A percentile compares a stretch with the other conserved stretches of the same genome.
phyloP scores from a whole-genome alignment of 2,888 invertebrate species.

The Anarsia innoxiella region DNA sequence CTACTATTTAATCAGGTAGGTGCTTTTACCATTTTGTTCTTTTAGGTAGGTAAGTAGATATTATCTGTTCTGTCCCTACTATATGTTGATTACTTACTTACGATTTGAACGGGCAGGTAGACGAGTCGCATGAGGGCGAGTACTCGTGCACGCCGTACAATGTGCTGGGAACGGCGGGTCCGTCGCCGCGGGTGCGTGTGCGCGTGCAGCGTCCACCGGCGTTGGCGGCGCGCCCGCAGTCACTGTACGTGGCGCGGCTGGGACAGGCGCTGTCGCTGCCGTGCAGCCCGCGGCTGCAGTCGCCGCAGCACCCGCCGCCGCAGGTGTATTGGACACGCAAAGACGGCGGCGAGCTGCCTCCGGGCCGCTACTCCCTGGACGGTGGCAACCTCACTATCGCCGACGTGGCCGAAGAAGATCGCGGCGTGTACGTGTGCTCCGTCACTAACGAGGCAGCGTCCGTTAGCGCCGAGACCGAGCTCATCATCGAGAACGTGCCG shows the following conservation, averaged over 20 bases:
- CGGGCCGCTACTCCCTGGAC: slow-evolving; percentile 78
- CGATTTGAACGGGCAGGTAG: slow-evolving; percentile 66
- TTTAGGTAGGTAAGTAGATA: too few relatives aligned
- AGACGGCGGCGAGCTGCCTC: slow-evolving; percentile 82
- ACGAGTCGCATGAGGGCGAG: slow-evolving; percentile 88
- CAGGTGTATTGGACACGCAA: slow-evolving; percentile 64
- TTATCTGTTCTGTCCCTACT: background rate
- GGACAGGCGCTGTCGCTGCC: slow-evolving; percentile 88
- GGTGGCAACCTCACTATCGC: slow-evolving; percentile 90
- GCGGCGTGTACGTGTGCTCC: slow-evolving; percentile 89
- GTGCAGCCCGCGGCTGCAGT: slow-evolving; percentile 82
- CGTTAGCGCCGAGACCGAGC: slow-evolving; percentile 85
- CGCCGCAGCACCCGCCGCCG: slow-evolving; percentile 23
- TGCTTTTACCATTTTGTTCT: too few relatives aligned
- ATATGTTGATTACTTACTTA: background rate
- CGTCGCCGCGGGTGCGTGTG: slow-evolving; percentile 89
- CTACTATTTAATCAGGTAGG: slow-evolving; percentile 83
- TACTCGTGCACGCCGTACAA: slow-evolving; percentile 96
- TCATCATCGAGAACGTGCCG: slow-evolving; percentile 88
- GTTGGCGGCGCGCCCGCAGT: slow-evolving; percentile 86
- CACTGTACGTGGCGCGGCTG: slow-evolving; percentile 87
- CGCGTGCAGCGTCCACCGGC: slow-evolving; percentile 90
- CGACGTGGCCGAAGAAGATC: slow-evolving; percentile 87
- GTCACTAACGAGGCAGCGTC: slow-evolving; percentile 92
- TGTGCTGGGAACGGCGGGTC: slow-evolving; percentile 88